Evolutionary conservation across 1,140 invertebrate species (phyloP), one percentile per base, ranked within the genome.

Genomic region (Aphis craccivora): DNA sequence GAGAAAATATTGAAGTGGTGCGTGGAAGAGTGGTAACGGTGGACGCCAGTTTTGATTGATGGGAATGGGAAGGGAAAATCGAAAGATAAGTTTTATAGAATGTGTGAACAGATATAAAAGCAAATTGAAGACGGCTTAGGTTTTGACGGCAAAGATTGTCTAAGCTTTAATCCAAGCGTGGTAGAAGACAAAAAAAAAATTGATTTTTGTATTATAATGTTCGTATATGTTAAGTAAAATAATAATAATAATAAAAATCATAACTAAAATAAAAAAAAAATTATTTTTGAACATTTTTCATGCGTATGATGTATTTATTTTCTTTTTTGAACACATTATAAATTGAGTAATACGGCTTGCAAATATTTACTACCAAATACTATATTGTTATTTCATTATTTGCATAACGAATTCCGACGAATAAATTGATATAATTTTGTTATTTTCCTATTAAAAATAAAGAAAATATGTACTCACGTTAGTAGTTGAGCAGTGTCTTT

Each of bases 401-500:
- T 83, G 76, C 8, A 35, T 22, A 23, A 23, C 76, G 35, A 37
- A 83, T 83, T 9, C 22, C 35, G 76, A 83, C 35, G 7, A 83
- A 83, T 37, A 83, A 5, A n/a, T 76, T 76, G 4, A 76, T 76
- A n/a, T 18, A n/a, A 76, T 76, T n/a, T 76, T 4, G n/a, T n/a
- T 14, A 18, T 76, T 76, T 76, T n/a, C 14, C 1, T 1, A 30
- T 76, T 76, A 76, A 76, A 67, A 76, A 76, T 5, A n/a, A 76
- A 76, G 4, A 76, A 11, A 76, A 76, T 76, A n/a, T 76, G 18
- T 93, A 96, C 97, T 97, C 95, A 99, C 98, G 98, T 98, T 93
- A 99, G 96, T 93, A 99, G 95, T 95, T 99, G 98, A 48, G 97
- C 98, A 25, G 98, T 98, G 95, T 99, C 98, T 95, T 97, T 97